Evolutionary conservation across 2,113 vertebrate species (phyloP).

Genomic region (Dissostichus mawsoni): DNA sequence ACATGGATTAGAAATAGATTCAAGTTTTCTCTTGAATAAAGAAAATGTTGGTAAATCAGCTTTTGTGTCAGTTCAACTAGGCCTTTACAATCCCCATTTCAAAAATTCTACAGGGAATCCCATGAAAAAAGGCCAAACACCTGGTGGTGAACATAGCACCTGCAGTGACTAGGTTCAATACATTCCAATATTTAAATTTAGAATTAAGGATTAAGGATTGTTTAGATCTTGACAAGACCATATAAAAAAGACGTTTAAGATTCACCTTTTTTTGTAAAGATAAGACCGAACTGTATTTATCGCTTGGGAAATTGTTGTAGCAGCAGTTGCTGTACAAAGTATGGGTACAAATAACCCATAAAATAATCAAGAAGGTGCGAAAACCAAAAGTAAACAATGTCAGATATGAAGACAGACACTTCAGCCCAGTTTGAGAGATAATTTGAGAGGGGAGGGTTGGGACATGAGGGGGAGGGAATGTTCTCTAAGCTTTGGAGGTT

Average conservation of each 20-base stretch:
- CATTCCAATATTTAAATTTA: neutral
- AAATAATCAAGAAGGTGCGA: no score
- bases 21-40: constrained; percentile 13
- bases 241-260: no score
- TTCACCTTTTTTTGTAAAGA: neutral
- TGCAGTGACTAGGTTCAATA: neutral
- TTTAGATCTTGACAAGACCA: neutral
- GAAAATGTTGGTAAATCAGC: constrained; percentile 11
- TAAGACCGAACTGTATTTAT: neutral
- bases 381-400: no score
- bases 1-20: neutral
- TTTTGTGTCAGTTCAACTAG: constrained; percentile 3
- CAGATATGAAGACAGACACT: neutral
- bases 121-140: constrained; percentile 9
- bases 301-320: no score
- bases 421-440: neutral
- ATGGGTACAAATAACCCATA: neutral
- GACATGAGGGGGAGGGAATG: constrained; percentile 66
- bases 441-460: constrained; percentile 41
- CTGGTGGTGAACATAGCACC: constrained; percentile 10
- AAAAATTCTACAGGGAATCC: neutral
- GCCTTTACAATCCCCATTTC: neutral
- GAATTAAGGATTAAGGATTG: neutral
- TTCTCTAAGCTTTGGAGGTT: constrained; percentile 36
- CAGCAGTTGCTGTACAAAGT: neutral